Percentiles rank a stretch among this genome's conserved stretches.
Evolutionary conservation across 2,888 invertebrate genomes (phyloP).

Genomic region (Hybos culiciformis): DNA sequence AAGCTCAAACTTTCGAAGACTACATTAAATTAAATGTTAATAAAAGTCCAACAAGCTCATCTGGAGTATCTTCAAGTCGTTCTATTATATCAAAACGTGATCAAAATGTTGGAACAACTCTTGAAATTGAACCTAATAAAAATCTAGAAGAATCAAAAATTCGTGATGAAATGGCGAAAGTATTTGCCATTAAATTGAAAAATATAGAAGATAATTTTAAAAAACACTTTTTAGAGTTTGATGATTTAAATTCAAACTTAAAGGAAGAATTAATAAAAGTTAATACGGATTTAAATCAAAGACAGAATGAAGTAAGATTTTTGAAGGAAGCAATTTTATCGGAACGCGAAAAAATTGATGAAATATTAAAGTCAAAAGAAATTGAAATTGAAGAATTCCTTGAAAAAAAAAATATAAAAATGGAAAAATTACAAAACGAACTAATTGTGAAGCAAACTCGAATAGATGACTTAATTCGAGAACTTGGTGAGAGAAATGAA

Average conservation of each 20-base stretch:
- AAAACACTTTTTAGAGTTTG: conserved; percentile 32
- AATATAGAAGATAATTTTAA: conserved; percentile 39
- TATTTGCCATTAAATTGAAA: conserved; percentile 48
- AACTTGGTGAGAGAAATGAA: conserved; percentile 27
- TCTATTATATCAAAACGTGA: conserved; percentile 13
- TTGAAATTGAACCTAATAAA: conserved; percentile 26
- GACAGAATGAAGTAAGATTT: conserved; percentile 28
- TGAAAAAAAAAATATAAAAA: conserved; percentile 22
- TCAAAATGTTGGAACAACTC: conserved; percentile 29
- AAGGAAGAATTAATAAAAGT: conserved; percentile 25
- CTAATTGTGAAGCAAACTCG: conserved; percentile 37
- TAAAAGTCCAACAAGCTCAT: conserved; percentile 8
- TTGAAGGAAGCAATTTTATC: conserved; percentile 31
- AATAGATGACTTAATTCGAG: conserved; percentile 25
- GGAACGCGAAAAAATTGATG: conserved; percentile 29
- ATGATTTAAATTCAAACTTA: conserved; percentile 20
- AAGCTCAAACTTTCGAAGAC: conserved; percentile 49
- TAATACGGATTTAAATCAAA: conserved; percentile 22
- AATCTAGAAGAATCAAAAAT: conserved; percentile 37
- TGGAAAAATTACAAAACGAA: conserved; percentile 26
- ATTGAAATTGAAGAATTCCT: conserved; percentile 16
- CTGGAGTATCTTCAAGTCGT: conserved; percentile 21
- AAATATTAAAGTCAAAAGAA: conserved; percentile 24
- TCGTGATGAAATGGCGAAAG: conserved; percentile 52
- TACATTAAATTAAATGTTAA: conserved; percentile 41